phyloP scores from a whole-genome alignment of 2,888 invertebrate genomes.

The Dynastes maya region DNA sequence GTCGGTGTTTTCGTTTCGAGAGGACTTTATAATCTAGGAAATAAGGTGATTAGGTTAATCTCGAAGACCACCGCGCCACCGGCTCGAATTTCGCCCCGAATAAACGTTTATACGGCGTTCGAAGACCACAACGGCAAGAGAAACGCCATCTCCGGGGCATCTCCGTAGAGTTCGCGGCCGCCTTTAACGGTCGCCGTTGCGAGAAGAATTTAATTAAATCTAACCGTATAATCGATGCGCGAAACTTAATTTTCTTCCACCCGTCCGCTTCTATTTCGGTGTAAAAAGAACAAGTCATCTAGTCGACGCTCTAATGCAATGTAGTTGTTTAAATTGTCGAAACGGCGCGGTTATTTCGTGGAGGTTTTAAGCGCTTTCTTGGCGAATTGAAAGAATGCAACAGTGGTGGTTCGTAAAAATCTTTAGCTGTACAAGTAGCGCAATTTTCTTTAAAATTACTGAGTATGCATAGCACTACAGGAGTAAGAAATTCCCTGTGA shows the following conservation, averaged over 20 bases:
- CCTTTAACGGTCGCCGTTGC: neutral
- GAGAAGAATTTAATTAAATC: slow-evolving; percentile 42
- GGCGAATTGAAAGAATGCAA: neutral
- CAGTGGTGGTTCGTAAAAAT: neutral
- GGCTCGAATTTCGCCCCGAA: slow-evolving; percentile 39
- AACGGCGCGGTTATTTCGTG: neutral
- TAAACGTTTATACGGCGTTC: slow-evolving; percentile 39
- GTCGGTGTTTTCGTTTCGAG: neutral
- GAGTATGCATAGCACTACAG: too few species aligned
- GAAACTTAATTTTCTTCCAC: slow-evolving; percentile 20
- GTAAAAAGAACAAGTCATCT: neutral
- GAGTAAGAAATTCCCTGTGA: too few species aligned
- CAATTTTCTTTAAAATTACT: too few species aligned
- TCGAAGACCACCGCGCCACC: slow-evolving; percentile 3
- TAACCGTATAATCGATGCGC: slow-evolving; percentile 28
- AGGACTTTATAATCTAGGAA: slow-evolving; percentile 49
- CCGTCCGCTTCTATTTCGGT: neutral
- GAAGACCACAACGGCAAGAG: neutral
- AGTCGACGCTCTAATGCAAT: neutral
- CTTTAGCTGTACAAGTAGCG: too few species aligned
- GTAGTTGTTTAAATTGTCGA: slow-evolving; percentile 25
- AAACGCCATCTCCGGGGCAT: neutral
- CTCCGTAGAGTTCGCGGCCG: neutral
- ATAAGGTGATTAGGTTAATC: slow-evolving; percentile 52
- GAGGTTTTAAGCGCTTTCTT: neutral